These are phyloP conservation scores for Carassius auratus DNA, from an alignment of 2,113 vertebrate genomes.

Conservation along the genomic window DNA sequence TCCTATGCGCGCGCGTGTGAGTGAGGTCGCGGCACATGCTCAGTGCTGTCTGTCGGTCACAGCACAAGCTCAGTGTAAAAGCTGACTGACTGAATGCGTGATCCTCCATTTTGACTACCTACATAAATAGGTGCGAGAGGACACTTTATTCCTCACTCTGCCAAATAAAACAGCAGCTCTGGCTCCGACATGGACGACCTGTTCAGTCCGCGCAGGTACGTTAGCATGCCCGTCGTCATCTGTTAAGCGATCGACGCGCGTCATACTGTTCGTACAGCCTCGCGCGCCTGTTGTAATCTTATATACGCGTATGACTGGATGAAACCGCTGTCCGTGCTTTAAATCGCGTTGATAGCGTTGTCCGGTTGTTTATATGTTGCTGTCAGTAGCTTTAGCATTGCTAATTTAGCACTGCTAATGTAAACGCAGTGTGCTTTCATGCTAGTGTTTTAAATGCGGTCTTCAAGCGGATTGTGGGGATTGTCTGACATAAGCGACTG, in stretches of 20 bases:
- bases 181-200: conserved; percentile 92
- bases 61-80: conserved; percentile 93
- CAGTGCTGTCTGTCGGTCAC: conserved; percentile 90
- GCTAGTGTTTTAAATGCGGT: neutral
- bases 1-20: conserved; percentile 61
- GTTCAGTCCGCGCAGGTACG: conserved; percentile 96
- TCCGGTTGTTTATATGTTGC: conserved; percentile 18
- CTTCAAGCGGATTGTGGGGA: neutral
- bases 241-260: conserved; percentile 54
- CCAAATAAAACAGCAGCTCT: conserved; percentile 71
- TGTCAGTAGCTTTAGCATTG: conserved; percentile 39
- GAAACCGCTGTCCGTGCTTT: neutral
- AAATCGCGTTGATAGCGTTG: conserved; percentile 3
- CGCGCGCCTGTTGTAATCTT: neutral
- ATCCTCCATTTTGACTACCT: conserved; percentile 98
- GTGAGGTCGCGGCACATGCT: conserved; percentile 98
- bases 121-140: conserved; percentile 74
- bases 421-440: neutral
- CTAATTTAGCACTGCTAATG: conserved; percentile 3
- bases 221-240: conserved; percentile 71
- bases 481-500: neutral
- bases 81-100: conserved; percentile 83
- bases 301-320: neutral
- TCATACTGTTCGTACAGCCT: neutral
- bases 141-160: conserved; percentile 65